Percentiles rank a stretch among this genome's conserved stretches.
These are phyloP conservation scores for Neosilurus hyrtlii DNA, from an alignment of 2,797 vertebrate species.

Conservation along the genomic window DNA sequence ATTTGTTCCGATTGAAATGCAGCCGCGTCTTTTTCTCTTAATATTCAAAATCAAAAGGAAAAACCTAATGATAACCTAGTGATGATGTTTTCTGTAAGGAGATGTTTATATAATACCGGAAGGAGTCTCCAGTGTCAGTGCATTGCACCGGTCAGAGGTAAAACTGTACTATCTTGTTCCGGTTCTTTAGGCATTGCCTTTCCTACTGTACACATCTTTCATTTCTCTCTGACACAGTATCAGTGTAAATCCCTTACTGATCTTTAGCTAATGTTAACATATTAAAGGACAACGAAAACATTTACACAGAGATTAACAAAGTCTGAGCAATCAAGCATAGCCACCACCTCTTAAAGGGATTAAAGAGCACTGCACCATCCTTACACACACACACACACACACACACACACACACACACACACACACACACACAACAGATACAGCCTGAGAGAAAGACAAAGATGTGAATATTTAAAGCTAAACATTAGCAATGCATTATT, in stretches of 20 bases:
- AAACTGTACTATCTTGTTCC: neutral
- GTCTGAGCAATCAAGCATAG: neutral
- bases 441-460: too few species aligned
- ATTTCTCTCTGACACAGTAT: neutral
- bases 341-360: neutral
- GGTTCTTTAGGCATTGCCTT: neutral
- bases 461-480: too few species aligned
- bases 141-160: neutral
- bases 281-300: neutral
- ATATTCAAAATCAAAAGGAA: too few species aligned
- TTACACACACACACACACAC: neutral
- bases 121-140: neutral
- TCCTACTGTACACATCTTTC: neutral
- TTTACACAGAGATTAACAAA: neutral
- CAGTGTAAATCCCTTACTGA: neutral
- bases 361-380: neutral
- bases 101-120: neutral
- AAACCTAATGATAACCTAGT: neutral
- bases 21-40: too few species aligned
- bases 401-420: too few species aligned
- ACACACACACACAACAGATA: too few species aligned
- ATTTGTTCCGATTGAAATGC: too few species aligned
- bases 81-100: neutral
- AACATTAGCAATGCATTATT: too few species aligned
- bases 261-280: neutral